These are phyloP conservation scores for Drosophila neocordata DNA, from an alignment of 1,140 invertebrate species.

Conservation along the genomic window DNA sequence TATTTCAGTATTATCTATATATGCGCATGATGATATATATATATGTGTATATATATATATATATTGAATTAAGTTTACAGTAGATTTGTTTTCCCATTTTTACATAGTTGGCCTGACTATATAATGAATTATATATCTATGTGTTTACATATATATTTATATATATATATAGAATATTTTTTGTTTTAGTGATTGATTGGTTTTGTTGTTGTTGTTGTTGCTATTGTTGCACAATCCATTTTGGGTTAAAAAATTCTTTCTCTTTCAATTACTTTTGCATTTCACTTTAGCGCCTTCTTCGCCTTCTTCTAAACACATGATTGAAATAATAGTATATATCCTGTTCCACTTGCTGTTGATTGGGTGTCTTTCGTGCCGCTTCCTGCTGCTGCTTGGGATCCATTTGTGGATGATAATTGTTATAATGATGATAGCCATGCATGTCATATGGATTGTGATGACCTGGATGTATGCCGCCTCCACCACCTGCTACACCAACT, in stretches of 20 bases:
- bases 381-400: constrained; percentile 65
- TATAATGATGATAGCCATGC: constrained; percentile 73
- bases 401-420: constrained; percentile 75
- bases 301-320: constrained; percentile 69
- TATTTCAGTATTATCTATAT: not conserved
- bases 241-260: not conserved
- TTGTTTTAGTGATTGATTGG: constrained; percentile 34
- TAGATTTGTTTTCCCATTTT: constrained; percentile 30
- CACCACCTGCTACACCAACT: not conserved
- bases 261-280: not conserved
- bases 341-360: constrained; percentile 76
- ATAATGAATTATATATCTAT: constrained; percentile 22
- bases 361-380: constrained; percentile 63
- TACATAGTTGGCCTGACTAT: constrained; percentile 58
- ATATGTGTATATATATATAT: constrained; percentile 20
- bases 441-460: constrained; percentile 74
- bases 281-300: constrained; percentile 47
- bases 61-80: constrained; percentile 52
- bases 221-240: constrained; percentile 31
- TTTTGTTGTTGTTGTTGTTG: constrained; percentile 17
- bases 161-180: constrained; percentile 37
- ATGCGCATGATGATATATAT: not conserved
- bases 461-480: constrained; percentile 58
- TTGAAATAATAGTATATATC: constrained; percentile 81
- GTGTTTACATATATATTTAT: constrained; percentile 51